These are phyloP conservation scores for Actinostola sp. DNA, from an alignment of 92 coral and sea anemone genomes.

Conservation along the genomic window DNA sequence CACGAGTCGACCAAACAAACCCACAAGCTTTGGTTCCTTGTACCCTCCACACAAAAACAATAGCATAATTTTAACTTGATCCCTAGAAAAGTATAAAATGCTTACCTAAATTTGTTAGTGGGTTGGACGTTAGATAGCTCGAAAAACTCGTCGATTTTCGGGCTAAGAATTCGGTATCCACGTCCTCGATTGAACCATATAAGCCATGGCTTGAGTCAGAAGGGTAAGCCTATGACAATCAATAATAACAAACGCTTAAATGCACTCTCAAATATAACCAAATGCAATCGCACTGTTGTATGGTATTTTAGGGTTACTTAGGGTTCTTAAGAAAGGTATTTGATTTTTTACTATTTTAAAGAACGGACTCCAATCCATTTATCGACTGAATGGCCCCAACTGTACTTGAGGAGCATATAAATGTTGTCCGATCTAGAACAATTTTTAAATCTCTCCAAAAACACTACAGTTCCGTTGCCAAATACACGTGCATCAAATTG, in stretches of 20 bases:
- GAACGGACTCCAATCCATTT: constrained; percentile 23
- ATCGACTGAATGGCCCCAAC: constrained; percentile 20
- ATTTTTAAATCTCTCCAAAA: constrained; percentile 24
- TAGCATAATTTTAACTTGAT: constrained; percentile 17
- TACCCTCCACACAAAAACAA: constrained; percentile 3
- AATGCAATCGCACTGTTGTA: background rate
- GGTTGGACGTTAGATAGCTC: constrained; percentile 78
- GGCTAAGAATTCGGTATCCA: constrained; percentile 84
- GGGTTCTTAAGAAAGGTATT: background rate
- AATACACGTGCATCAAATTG: constrained; percentile 66
- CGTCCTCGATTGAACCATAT: constrained; percentile 89
- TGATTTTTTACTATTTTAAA: constrained; percentile 12
- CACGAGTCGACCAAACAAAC: constrained; percentile 46
- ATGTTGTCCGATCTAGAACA: constrained; percentile 13
- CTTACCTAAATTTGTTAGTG: constrained; percentile 91
- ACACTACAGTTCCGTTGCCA: constrained; percentile 48
- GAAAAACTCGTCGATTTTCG: constrained; percentile 83
- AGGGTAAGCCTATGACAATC: constrained; percentile 55
- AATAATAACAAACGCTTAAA: constrained; percentile 17
- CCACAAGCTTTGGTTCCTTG: constrained; percentile 12
- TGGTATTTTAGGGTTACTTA: background rate
- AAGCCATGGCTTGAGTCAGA: constrained; percentile 77
- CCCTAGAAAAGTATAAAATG: background rate
- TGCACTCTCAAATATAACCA: constrained; percentile 7
- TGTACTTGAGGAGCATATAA: background rate